Percentiles rank a stretch among this genome's conserved stretches.
Conservation (phyloP, 2,888 invertebrate species). For the Metacarcinus magister region DNA sequence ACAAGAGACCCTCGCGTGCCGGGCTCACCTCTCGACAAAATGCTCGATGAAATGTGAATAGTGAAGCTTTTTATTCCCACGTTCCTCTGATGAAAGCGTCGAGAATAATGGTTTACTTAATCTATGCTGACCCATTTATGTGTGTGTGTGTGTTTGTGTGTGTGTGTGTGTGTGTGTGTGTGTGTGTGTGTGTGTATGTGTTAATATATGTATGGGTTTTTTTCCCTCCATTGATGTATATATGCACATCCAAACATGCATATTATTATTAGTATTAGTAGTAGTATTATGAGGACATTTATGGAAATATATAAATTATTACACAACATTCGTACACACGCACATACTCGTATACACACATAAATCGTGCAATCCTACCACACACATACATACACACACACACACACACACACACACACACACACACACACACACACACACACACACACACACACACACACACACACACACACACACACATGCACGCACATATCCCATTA, state of each 20-base stretch:
- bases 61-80: no score
- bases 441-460: not conserved
- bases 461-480: not conserved
- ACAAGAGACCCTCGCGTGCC: no score
- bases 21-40: no score
- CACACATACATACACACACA: constrained; percentile 14
- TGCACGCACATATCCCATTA: not conserved
- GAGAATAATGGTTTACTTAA: not conserved
- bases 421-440: constrained; percentile 15
- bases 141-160: constrained; percentile 14
- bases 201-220: not conserved
- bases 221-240: not conserved
- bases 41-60: no score
- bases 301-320: not conserved
- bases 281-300: not conserved
- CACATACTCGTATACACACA: no score
- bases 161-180: constrained; percentile 26
- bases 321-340: no score
- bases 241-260: not conserved
- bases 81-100: no score
- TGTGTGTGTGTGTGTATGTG: not conserved
- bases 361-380: no score
- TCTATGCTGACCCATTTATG: not conserved
- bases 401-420: no score
- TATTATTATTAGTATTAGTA: not conserved